Percentiles rank a stretch among this genome's conserved stretches.
Conservation (phyloP, 2,113 vertebrate species). For the Gadus chalcogrammus region DNA sequence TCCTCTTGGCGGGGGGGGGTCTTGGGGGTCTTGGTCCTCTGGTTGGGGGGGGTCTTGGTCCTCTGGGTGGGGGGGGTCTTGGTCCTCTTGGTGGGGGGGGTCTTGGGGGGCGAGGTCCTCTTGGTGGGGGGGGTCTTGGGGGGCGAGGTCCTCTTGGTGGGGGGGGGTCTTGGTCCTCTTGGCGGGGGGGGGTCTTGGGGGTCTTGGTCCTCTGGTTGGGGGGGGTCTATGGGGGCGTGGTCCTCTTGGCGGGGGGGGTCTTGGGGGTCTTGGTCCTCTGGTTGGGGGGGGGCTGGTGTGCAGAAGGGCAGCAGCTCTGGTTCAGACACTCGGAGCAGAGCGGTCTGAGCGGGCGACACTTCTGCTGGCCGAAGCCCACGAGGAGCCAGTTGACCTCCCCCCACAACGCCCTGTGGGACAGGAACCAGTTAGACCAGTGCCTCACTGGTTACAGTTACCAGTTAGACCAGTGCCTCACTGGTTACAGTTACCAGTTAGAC, state of each 20-base stretch:
- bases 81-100: slow-evolving; percentile 57
- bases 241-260: slow-evolving; percentile 57
- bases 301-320: slow-evolving; percentile 80
- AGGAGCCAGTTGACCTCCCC: slow-evolving; percentile 90
- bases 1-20: slow-evolving; percentile 62
- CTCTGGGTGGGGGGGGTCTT: slow-evolving; percentile 55
- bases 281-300: slow-evolving; percentile 63
- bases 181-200: no score
- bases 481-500: no score
- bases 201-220: no score
- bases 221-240: slow-evolving; percentile 28
- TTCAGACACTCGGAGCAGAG: slow-evolving; percentile 86
- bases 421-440: no score
- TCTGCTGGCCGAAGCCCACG: slow-evolving; percentile 96
- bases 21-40: background rate
- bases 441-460: no score
- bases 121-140: slow-evolving; percentile 52
- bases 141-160: no score
- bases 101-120: slow-evolving; percentile 32
- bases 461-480: slow-evolving; percentile 76
- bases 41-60: background rate
- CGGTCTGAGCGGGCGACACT: slow-evolving; percentile 84
- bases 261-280: slow-evolving; percentile 46
- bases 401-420: slow-evolving; percentile 84
- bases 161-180: slow-evolving; percentile 32